Base-by-base conservation (phyloP, 2,113 vertebrate species). In the Aptenodytes patagonicus region DNA sequence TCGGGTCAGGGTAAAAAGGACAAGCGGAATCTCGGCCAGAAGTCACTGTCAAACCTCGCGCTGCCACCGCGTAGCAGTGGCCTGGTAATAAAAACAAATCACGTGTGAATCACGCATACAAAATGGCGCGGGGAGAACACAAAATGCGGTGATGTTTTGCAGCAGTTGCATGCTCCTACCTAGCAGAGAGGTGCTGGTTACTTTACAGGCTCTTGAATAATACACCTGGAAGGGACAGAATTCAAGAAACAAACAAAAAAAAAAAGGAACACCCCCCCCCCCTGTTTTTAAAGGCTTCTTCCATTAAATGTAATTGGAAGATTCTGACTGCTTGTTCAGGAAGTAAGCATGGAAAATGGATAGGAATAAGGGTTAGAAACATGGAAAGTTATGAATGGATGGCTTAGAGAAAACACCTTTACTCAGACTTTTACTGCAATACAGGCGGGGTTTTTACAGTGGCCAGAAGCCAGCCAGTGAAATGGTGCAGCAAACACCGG, bases 41-140 rank as follows among this genome's bases (percentile, higher is more conserved):
- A 58, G 26, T 26, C 21, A 24, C 4, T 9, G 9, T 32, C 77
- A 61, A 68, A 42, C 31, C 29, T 40, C 0, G 0, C 52, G 60
- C 46, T 46, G 76, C 40, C 0, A 3, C 36, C 8, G 34, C 4
- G 5, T 3, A 54, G 69, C 64, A 25, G 47, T 6, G 2, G 9
- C 11, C 36, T 5, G 58, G 6, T 8, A 42, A 11, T 25, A 51
- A 28, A 62, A 38, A 4, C 17, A 57, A 49, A 55, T 2, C 5
- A 6, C 4, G 0, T 19, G 7, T 4, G 7, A 68, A 34, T 7
- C 5, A 3, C 4, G 26, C 40, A 7, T 9, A 11, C 3, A 3
- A 36, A 68, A 32, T 4, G 19, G 32, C 0, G 0, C 6, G 18
- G 42, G 47, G 25, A 65, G 28, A 83, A 49, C 28, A 17, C 13